Evolutionary conservation across 2,797 vertebrate species (phyloP), one percentile per base, ranked within the genome.

Genomic region (Danionella dracula): DNA sequence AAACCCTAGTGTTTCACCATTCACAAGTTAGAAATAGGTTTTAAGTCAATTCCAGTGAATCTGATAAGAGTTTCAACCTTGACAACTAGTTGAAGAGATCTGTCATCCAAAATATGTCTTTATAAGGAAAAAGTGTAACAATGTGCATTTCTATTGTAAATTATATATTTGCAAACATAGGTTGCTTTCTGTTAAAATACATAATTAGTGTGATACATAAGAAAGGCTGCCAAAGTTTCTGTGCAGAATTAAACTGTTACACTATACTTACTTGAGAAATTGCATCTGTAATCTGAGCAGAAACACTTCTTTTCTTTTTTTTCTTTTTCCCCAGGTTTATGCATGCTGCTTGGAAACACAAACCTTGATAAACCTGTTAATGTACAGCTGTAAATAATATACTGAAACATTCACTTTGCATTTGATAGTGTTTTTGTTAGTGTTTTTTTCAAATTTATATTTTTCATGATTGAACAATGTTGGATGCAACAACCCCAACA

Each of bases 271-370:
- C 62, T 55, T 38, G 8, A 55, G 17, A 54, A 42, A 50, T 15
- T 44, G 31, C 23, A 66, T 42, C 21, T 82, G 78, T 79, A 76
- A 66, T 75, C 64, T 48, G 20, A 35, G 58, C 44, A 76, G 80
- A 78, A 86, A 86, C 64, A 66, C 16, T 42, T 56, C 11, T 50
- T 40, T 58, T 83, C 66, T 53, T 40, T 46, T 19, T 45, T 48
- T 41, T 35, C 6, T 57, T 38, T 40, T n/a, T 40, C 9, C 45
- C 59, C 21, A 29, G 45, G 49, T 31, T 49, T 51, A 37, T 35
- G 61, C 45, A 27, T 57, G 29, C 29, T 38, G 1, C 27, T 21
- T 62, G 23, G 45, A 68, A 60, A 41, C 29, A 19, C 48, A 27
- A 3, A 3, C 23, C 3, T 27, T 27, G 3, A 27, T 27, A 3